phyloP scores from a whole-genome alignment of 2,113 vertebrate genomes.

The Polyodon spathula region DNA sequence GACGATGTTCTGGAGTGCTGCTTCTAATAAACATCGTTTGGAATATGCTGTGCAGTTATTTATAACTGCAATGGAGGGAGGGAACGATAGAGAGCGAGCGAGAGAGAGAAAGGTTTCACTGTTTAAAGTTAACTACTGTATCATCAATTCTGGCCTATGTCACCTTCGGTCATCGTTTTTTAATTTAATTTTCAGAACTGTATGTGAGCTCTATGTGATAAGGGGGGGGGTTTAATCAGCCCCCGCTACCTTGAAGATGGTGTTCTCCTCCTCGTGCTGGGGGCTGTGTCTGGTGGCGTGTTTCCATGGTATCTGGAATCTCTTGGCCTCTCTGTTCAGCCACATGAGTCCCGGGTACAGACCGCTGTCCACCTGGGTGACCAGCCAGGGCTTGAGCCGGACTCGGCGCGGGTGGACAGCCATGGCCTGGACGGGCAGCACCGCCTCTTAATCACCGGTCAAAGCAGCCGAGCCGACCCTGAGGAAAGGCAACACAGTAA shows the following conservation, averaged over 20 bases:
- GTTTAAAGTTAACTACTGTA: too few species aligned
- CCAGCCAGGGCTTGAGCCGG: slow-evolving; percentile 92
- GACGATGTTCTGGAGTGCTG: too few species aligned
- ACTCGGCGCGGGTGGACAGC: slow-evolving; percentile 84
- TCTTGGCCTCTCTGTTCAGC: slow-evolving; percentile 81
- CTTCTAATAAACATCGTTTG: too few species aligned
- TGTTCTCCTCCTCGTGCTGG: slow-evolving; percentile 94
- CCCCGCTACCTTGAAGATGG: slow-evolving; percentile 84
- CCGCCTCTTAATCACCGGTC: slow-evolving; percentile 6
- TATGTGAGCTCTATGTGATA: too few species aligned
- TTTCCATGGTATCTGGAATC: slow-evolving; percentile 95
- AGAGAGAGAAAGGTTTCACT: too few species aligned
- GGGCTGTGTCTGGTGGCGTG: slow-evolving; percentile 91
- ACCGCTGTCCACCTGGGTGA: slow-evolving; percentile 86
- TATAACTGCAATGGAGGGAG: too few species aligned
- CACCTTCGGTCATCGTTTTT: too few species aligned
- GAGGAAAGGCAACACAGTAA: slow-evolving; percentile 3
- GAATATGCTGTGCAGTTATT: too few species aligned
- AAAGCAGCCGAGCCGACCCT: not conserved
- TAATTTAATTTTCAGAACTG: too few species aligned
- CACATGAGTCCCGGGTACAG: slow-evolving; percentile 83
- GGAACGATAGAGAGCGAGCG: too few species aligned
- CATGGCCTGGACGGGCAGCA: slow-evolving; percentile 61
- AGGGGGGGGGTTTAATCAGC: not conserved
- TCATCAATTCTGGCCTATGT: too few species aligned